Evolutionary conservation across 2,888 invertebrate genomes (phyloP).

Genomic region (Gryllus longicercus): DNA sequence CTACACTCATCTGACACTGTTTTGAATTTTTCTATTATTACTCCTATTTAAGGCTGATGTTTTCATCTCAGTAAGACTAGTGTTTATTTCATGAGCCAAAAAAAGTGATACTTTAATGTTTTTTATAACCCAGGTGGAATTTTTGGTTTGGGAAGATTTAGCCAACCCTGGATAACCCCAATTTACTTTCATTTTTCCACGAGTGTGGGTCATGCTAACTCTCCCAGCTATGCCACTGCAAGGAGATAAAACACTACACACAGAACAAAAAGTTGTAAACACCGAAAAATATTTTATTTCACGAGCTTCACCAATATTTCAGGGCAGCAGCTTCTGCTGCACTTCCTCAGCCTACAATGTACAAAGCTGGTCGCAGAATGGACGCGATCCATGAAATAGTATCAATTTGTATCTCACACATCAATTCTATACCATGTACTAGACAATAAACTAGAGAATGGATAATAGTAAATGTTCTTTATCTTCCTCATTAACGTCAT

Average conservation of each 20-base stretch:
- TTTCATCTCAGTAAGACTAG: no score
- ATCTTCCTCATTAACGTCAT: not conserved
- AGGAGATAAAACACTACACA: not conserved
- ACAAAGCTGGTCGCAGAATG: slow-evolving; percentile 1
- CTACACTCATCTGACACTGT: no score
- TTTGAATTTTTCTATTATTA: no score
- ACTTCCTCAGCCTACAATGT: slow-evolving; percentile 11
- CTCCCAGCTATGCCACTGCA: no score
- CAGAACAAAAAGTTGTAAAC: slow-evolving; percentile 17
- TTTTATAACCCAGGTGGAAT: no score
- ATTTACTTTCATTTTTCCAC: no score
- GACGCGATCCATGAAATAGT: not conserved
- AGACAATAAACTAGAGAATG: slow-evolving; percentile 6
- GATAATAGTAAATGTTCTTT: not conserved
- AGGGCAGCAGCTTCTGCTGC: not conserved
- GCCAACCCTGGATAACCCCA: no score
- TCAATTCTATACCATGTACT: slow-evolving; percentile 17
- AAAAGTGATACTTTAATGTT: no score
- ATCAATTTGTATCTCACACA: not conserved
- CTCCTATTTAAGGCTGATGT: no score
- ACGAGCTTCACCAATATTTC: slow-evolving; percentile 21
- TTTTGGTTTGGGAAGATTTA: no score
- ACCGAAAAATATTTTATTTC: slow-evolving; percentile 32
- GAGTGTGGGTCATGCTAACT: no score
- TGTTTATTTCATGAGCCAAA: no score